Evolutionary conservation across 2,113 vertebrate species (phyloP).

Genomic region (Australoheros scitulus): DNA sequence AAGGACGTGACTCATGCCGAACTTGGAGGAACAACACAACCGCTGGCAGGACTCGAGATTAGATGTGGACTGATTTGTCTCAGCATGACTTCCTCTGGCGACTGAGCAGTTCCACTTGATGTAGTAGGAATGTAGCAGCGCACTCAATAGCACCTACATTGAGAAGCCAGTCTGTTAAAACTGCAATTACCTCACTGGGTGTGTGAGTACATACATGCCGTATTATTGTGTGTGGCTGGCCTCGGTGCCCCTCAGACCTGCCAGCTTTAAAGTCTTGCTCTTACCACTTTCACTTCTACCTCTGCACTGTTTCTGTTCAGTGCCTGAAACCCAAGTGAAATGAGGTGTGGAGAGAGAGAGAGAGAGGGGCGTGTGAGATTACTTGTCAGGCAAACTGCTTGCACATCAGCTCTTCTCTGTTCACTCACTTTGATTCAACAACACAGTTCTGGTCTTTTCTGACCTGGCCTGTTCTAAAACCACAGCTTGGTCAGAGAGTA

Average conservation of each 20-base stretch:
- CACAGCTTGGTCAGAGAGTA: neutral
- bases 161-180: neutral
- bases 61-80: neutral
- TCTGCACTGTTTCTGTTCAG: neutral
- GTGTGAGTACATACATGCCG: fast-evolving
- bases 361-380: fast-evolving
- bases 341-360: too few species aligned
- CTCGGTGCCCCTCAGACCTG: neutral
- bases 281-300: neutral
- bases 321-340: neutral
- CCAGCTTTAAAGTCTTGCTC: neutral
- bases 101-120: neutral
- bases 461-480: neutral
- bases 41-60: neutral
- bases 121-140: neutral
- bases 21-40: neutral
- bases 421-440: neutral
- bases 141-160: neutral
- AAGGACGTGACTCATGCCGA: neutral
- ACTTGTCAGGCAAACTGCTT: neutral
- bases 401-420: neutral
- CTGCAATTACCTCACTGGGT: neutral
- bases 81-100: neutral
- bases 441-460: neutral
- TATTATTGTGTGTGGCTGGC: neutral